Evolutionary conservation across 2,113 vertebrate species (phyloP).

Genomic region (Beaufortia kweichowensis): DNA sequence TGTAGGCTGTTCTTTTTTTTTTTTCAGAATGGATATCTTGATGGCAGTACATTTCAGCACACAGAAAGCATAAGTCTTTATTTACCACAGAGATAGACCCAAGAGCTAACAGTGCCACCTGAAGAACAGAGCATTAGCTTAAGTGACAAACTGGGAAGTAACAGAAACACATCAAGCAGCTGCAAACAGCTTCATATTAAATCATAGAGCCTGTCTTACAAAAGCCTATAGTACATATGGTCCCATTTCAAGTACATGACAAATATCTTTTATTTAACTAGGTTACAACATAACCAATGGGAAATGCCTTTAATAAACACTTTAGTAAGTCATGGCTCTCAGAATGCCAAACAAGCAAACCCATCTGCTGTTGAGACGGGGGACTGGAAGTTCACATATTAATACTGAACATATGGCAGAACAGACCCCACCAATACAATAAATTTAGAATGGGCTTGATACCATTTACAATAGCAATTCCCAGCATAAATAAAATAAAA

Average conservation of each 20-base stretch:
- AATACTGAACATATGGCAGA: neutral
- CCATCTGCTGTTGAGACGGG: neutral
- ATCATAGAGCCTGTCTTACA: neutral
- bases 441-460: slow-evolving; percentile 23
- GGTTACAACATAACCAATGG: no score
- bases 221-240: slow-evolving; percentile 6
- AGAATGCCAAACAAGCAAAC: neutral
- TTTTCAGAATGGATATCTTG: neutral
- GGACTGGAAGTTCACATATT: no score
- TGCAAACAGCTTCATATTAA: neutral
- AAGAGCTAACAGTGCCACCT: slow-evolving; percentile 86
- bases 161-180: neutral
- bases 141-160: neutral
- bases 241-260: neutral
- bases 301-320: neutral
- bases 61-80: slow-evolving; percentile 68
- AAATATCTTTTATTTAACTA: neutral
- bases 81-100: slow-evolving; percentile 98
- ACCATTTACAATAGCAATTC: neutral
- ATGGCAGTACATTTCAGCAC: neutral
- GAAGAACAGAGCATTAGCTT: slow-evolving; percentile 62
- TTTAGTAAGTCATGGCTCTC: neutral
- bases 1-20: no score
- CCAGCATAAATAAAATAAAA: neutral
- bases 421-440: neutral